Conservation (phyloP, 2,797 vertebrate genomes). For the Lates japonicus region DNA sequence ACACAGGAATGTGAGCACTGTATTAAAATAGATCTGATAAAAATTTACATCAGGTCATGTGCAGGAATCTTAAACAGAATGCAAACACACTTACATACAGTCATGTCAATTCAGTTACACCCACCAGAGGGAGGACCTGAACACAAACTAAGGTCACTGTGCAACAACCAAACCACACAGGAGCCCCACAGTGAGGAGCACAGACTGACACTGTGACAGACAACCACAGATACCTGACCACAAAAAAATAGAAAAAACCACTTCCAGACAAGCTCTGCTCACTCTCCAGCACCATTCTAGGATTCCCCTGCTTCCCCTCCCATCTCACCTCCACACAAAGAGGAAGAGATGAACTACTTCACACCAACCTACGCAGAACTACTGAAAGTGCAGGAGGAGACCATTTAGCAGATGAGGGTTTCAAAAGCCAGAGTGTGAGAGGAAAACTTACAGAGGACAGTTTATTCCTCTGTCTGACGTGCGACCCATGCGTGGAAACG, state of each 20-base stretch:
- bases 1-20: background rate
- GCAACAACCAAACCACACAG: slow-evolving; percentile 37
- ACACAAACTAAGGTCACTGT: slow-evolving; percentile 43
- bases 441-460: slow-evolving; percentile 6
- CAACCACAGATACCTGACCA: slow-evolving; percentile 55
- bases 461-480: slow-evolving; percentile 31
- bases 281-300: slow-evolving; percentile 47
- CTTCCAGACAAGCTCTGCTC: slow-evolving; percentile 52
- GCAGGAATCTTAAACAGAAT: slow-evolving; percentile 27
- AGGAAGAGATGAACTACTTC: background rate
- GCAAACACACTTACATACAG: slow-evolving; percentile 44
- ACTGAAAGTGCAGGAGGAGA: slow-evolving; percentile 10
- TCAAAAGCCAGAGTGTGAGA: slow-evolving; percentile 21
- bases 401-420: slow-evolving; percentile 8
- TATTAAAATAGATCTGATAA: background rate
- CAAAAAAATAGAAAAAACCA: slow-evolving; percentile 44
- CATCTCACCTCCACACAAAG: slow-evolving; percentile 9
- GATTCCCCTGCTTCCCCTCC: slow-evolving; percentile 56
- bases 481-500: slow-evolving; percentile 50
- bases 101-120: slow-evolving; percentile 33
- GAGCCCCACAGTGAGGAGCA: slow-evolving; percentile 15
- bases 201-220: slow-evolving; percentile 54
- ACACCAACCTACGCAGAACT: slow-evolving; percentile 1
- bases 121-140: slow-evolving; percentile 59
- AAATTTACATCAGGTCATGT: background rate